Evolutionary conservation across 2,888 invertebrate species (phyloP).

Genomic region (Agrotis segetum): DNA sequence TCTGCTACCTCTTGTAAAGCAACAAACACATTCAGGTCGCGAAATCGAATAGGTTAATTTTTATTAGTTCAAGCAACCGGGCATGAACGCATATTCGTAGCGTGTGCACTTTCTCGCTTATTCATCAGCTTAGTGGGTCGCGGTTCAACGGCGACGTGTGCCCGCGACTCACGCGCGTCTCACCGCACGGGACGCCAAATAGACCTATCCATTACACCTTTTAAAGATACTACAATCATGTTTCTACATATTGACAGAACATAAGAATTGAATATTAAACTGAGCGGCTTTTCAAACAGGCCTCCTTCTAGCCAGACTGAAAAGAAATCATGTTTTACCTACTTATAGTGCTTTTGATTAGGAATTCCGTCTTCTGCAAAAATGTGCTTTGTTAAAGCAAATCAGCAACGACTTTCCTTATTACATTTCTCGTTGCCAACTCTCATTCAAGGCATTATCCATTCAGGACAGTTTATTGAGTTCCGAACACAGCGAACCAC

Average conservation of each 20-base stretch:
- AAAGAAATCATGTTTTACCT: background rate
- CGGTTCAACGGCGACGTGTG: conserved; percentile 68
- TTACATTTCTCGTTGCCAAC: conserved; percentile 36
- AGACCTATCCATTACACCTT: conserved; percentile 78
- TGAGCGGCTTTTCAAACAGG: background rate
- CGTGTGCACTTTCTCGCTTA: conserved; percentile 83
- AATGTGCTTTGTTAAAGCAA: conserved; percentile 47
- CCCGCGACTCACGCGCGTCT: conserved; percentile 59
- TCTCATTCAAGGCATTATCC: conserved; percentile 31
- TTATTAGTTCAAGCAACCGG: conserved; percentile 70
- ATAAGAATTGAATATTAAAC: background rate
- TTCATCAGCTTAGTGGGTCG: conserved; percentile 86
- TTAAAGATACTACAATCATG: conserved; percentile 6
- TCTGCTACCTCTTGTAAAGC: conserved; percentile 54
- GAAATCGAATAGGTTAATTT: conserved; percentile 70
- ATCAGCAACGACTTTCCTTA: conserved; percentile 46
- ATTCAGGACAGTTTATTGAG: conserved; percentile 58
- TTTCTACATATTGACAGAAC: background rate
- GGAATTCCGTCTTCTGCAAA: conserved; percentile 14
- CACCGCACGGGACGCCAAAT: conserved; percentile 68
- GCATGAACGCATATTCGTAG: conserved; percentile 59
- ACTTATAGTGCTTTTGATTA: conserved; percentile 19
- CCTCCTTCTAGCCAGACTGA: background rate
- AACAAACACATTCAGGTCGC: conserved; percentile 67
- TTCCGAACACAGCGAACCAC: conserved; percentile 50